Evolutionary conservation across 2,797 vertebrate species (phyloP).

Genomic region (Lithobates pipiens): DNA sequence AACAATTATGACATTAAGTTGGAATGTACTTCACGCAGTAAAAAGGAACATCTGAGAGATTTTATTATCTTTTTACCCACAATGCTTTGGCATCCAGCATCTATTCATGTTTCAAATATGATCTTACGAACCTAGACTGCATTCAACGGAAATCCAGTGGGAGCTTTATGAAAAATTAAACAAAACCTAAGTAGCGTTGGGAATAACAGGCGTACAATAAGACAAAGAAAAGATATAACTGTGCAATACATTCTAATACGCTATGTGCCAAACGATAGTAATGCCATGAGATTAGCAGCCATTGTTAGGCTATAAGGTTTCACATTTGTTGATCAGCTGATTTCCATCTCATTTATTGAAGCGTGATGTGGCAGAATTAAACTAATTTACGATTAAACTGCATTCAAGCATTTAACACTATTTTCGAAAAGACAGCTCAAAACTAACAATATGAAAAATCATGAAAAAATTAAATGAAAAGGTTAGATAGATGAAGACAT

Average conservation of each 20-base stretch:
- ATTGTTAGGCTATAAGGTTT: conserved; percentile 12
- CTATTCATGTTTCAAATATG: conserved; percentile 29
- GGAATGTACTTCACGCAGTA: conserved; percentile 45
- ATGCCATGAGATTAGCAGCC: neutral
- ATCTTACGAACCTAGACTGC: conserved; percentile 24
- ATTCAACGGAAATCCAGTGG: conserved; percentile 17
- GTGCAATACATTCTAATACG: conserved; percentile 2
- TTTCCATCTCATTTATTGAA: neutral
- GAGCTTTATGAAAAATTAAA: conserved; percentile 37
- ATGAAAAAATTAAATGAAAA: neutral
- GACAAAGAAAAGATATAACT: conserved; percentile 4
- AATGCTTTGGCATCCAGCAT: conserved; percentile 25
- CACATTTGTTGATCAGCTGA: conserved; percentile 14
- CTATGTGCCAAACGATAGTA: neutral
- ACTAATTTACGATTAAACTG: neutral
- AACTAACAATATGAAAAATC: neutral
- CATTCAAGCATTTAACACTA: neutral
- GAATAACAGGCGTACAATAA: conserved; percentile 18
- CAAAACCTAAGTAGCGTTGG: conserved; percentile 17
- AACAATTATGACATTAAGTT: conserved; percentile 54
- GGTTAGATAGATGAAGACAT: neutral
- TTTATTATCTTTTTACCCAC: conserved; percentile 38
- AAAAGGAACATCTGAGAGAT: conserved; percentile 46
- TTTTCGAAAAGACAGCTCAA: neutral
- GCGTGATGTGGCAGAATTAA: neutral